These are phyloP conservation scores for Sylvilagus bachmani DNA, from an alignment of 2,113 vertebrate genomes.

Conservation along the genomic window DNA sequence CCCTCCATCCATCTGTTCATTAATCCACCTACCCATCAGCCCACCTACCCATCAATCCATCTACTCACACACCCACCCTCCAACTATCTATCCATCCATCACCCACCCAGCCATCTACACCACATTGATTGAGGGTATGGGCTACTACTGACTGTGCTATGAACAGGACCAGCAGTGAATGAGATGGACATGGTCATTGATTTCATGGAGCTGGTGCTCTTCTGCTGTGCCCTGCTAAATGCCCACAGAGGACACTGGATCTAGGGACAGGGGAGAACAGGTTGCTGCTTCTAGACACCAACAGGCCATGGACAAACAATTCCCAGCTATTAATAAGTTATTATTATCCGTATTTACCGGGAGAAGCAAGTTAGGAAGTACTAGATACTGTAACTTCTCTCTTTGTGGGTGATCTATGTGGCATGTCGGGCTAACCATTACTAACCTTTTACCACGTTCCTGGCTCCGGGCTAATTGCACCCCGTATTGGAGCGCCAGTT, in stretches of 20 bases:
- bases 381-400: neutral
- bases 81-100: too few species aligned
- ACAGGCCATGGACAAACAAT: neutral
- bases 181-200: neutral
- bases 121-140: neutral
- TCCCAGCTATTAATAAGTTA: neutral
- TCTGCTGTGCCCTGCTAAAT: neutral
- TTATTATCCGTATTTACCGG: too few species aligned
- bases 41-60: neutral
- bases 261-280: neutral
- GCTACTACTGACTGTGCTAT: neutral
- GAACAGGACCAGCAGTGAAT: neutral
- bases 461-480: neutral
- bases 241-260: neutral
- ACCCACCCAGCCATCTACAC: neutral
- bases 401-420: too few species aligned
- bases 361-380: neutral
- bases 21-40: too few species aligned
- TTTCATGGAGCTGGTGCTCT: neutral
- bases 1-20: neutral
- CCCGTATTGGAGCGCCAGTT: too few species aligned
- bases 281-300: neutral
- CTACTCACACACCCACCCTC: too few species aligned
- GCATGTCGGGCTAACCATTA: neutral
- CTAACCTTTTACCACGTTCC: neutral